Evolutionary conservation across 2,888 invertebrate genomes (phyloP).

Genomic region (Prenolepis imparis): DNA sequence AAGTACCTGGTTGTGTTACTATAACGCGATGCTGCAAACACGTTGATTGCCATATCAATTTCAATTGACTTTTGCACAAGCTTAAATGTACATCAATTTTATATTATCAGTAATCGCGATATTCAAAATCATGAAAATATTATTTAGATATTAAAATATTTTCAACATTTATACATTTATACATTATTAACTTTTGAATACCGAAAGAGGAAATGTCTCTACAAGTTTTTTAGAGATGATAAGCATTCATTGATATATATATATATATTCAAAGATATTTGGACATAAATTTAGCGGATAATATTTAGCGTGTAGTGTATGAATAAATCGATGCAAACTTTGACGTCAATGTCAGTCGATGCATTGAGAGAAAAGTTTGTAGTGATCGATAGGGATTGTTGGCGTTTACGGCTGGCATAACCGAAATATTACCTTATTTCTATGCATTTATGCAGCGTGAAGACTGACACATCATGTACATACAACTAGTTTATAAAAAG

Average conservation of each 20-base stretch:
- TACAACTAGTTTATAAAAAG: background rate
- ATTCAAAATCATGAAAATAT: background rate
- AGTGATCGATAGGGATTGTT: constrained; percentile 41
- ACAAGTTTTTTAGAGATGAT: background rate
- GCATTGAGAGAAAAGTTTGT: constrained; percentile 34
- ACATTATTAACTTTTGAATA: background rate
- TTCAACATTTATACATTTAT: constrained; percentile 1
- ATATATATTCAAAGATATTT: background rate
- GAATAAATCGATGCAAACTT: constrained; percentile 21
- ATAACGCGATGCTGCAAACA: background rate
- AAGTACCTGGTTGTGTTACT: background rate
- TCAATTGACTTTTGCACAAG: background rate
- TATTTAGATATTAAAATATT: background rate
- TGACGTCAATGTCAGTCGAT: constrained; percentile 24
- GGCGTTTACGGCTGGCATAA: constrained; percentile 33
- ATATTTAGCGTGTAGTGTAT: constrained; percentile 2
- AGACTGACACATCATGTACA: constrained; percentile 10
- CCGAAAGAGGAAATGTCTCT: background rate
- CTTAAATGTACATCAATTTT: background rate
- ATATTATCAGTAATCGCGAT: background rate
- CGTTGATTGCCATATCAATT: background rate
- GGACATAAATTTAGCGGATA: background rate
- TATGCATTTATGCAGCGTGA: constrained; percentile 29
- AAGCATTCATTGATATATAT: background rate
- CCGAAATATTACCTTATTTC: constrained; percentile 35